Base-by-base conservation (phyloP, 2,888 invertebrate species). In the Watsonalla binaria region DNA sequence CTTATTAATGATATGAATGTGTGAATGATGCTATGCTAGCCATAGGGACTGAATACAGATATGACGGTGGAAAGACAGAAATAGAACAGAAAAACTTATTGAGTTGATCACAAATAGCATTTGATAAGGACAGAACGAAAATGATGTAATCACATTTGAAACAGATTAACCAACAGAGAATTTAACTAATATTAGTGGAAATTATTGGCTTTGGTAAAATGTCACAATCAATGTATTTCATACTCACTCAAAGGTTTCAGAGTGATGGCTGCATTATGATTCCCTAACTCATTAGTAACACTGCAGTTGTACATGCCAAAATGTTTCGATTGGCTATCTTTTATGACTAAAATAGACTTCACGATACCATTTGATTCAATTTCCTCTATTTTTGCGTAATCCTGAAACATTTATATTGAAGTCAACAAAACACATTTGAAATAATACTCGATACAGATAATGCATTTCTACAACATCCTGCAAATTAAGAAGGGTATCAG, bases 241-340 rank as follows among this genome's bases (percentile, higher is more conserved):
- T 37, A 93, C 96, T 95, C 92, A 98, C 98, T 96, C 89, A 97
- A 94, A 69, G 96, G 95, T 80, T 95, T 95, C 64, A 98, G 92
- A 61, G 93, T 93, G 58, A 98, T 97, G 68, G 96, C 94, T 64
- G 95, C 93, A 45, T 95, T 95, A 68, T 96, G 97, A 60, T 94
- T 94, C 33, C 98, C 98, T 72, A 96, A 97, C 54, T 95, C 95
- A 80, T 98, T 99, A 55, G 95, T 93, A 46, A 98, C 96, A 60
- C 97, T 96, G 81, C 98, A 99, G 86, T 98, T 98, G 89, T 98
- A 99, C 59, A 94, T 92, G 39, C 98, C 98, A 75, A 96, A 98
- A 82, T 98, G 97, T 61, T 93, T 93, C 11, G 95, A 94, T 68
- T 95, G 94, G 52, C 97, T 96, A 61, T 96, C 95, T 63, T 95